These are phyloP conservation scores for Synergus gifuensis DNA, from an alignment of 2,888 invertebrate genomes.

Conservation along the genomic window DNA sequence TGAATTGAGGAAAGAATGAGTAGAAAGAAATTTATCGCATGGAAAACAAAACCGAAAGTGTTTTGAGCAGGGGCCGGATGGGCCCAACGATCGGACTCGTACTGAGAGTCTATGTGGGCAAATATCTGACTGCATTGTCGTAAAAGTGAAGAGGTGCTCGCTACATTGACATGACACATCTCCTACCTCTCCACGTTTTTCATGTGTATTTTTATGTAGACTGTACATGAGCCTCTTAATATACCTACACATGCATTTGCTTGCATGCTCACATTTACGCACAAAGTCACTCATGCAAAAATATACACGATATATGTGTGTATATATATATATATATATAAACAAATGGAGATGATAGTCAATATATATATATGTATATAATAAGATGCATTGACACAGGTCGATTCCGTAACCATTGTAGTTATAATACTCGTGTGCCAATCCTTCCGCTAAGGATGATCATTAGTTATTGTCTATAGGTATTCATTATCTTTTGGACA, in stretches of 20 bases:
- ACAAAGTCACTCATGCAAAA: slow-evolving; percentile 4
- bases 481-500: background rate
- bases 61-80: slow-evolving; percentile 19
- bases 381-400: slow-evolving; percentile 18
- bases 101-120: slow-evolving; percentile 62
- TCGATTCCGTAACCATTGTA: slow-evolving; percentile 36
- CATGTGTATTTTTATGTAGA: background rate
- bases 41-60: slow-evolving; percentile 37
- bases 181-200: background rate
- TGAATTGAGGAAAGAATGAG: background rate
- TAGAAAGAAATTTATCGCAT: background rate
- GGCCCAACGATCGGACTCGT: slow-evolving; percentile 47
- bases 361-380: background rate
- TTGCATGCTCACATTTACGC: background rate
- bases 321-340: background rate
- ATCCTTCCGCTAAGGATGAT: background rate
- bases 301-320: background rate
- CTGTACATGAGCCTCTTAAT: background rate
- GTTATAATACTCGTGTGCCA: slow-evolving; percentile 9
- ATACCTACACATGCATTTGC: background rate
- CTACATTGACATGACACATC: slow-evolving; percentile 57
- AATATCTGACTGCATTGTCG: slow-evolving; percentile 61
- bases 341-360: background rate
- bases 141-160: slow-evolving; percentile 56
- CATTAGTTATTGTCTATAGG: slow-evolving; percentile 17